Evolutionary conservation across 2,797 vertebrate species (phyloP), one percentile per base, ranked within the genome.

Genomic region (Syngnathus acus): DNA sequence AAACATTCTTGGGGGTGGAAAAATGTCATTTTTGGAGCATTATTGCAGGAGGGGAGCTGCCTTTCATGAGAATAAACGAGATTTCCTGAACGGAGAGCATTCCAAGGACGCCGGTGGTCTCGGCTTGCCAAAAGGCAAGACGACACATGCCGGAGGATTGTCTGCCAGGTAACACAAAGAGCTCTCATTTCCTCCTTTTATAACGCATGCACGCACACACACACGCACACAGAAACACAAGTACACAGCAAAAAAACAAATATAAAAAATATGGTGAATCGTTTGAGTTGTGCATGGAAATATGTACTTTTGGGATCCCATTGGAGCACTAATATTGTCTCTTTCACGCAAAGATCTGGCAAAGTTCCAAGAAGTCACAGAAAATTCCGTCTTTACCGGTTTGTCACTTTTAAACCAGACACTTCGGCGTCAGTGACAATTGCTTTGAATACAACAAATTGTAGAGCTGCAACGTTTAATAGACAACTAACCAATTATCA

Each of bases 41-140:
- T 78, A 73, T 11, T 78, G 89, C 88, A 86, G 75, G 77, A 88
- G 85, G 86, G 84, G 82, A 82, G 89, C 85, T 89, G 90, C 87
- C 84, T 88, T 93, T 92, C 55, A 88, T 88, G 89, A 88, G 90
- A 90, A 89, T 91, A 89, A 92, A 89, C 87, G 87, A 92, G 90
- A 94, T 92, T 94, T 94, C 93, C 93, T 94, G 91, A 88, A 91
- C 89, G 84, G 89, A 90, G 89, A 90, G 87, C 86, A 92, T 93
- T 94, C 92, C 91, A 92, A 92, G 88, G 90, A 89, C 90, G 82
- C 90, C 72, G 90, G 88, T 92, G 90, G 86, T 93, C 89, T 88
- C 84, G 78, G 90, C 86, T 90, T 90, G 89, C 87, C 87, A 88
- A 87, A 75, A 90, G 91, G 91, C 94, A 94, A 92, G 95, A 94